Conservation (phyloP, 1,140 invertebrate species). For the Polypedilum pembai region DNA sequence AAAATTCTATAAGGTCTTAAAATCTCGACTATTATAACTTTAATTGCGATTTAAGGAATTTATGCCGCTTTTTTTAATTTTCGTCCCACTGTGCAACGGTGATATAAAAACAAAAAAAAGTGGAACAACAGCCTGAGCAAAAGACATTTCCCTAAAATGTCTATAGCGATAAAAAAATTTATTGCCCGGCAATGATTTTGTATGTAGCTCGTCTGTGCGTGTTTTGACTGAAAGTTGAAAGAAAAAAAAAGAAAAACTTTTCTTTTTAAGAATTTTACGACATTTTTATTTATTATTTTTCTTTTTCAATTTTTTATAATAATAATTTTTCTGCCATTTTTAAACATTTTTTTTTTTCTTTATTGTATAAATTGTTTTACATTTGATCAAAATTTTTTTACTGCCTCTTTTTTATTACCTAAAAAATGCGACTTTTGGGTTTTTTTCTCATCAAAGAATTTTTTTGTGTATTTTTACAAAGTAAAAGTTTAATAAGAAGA, state of each 20-base stretch:
- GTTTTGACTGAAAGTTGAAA: not conserved
- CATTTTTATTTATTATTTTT: slow-evolving; percentile 28
- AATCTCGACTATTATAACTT: too few relatives aligned
- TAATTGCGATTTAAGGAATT: too few relatives aligned
- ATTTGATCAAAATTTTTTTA: slow-evolving; percentile 27
- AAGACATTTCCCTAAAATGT: slow-evolving; percentile 8
- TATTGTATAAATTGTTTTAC: slow-evolving; percentile 27
- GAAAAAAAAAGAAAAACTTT: not conserved
- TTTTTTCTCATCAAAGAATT: not conserved
- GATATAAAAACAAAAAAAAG: too few relatives aligned
- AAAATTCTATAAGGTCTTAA: too few relatives aligned
- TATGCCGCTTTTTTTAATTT: too few relatives aligned
- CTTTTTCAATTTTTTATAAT: slow-evolving; percentile 28
- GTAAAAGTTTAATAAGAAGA: slow-evolving; percentile 4
- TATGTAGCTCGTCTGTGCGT: not conserved
- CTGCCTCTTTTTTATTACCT: slow-evolving; percentile 20
- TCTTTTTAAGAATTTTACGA: slow-evolving; percentile 28
- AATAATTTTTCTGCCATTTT: slow-evolving; percentile 23
- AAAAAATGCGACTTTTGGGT: not conserved
- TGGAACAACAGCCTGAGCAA: not conserved
- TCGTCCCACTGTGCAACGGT: too few relatives aligned
- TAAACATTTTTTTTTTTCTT: slow-evolving; percentile 15
- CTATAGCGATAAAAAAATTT: slow-evolving; percentile 23
- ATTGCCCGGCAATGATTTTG: slow-evolving; percentile 27
- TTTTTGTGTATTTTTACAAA: not conserved